Evolutionary conservation across 2,113 vertebrate genomes (phyloP).

Genomic region (Genyomyrus donnyi): DNA sequence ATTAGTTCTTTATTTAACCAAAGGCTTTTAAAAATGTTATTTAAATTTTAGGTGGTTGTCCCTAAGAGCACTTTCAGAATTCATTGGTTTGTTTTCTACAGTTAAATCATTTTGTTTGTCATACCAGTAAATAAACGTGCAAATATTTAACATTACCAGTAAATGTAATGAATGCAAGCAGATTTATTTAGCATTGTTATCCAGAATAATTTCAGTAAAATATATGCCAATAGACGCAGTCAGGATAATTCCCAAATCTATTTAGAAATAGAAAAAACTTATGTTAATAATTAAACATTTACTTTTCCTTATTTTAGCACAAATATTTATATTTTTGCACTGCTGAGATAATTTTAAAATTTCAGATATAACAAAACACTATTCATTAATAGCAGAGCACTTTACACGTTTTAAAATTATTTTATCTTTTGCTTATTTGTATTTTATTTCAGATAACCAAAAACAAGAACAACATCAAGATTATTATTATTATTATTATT

Average conservation of each 20-base stretch:
- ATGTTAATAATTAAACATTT: background rate
- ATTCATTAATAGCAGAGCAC: background rate
- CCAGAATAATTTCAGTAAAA: background rate
- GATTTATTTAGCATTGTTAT: background rate
- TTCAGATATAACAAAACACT: background rate
- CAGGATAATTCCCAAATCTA: background rate
- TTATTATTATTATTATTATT: background rate
- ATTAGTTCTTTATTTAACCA: background rate
- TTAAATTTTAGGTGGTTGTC: background rate
- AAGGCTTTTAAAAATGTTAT: background rate
- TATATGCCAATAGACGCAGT: background rate
- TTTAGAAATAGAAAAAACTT: background rate
- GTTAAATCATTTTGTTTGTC: background rate
- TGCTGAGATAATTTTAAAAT: background rate
- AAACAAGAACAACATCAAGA: background rate
- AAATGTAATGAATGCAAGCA: background rate
- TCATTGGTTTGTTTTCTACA: background rate
- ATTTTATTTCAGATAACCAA: background rate
- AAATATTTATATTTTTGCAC: background rate
- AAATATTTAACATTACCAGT: background rate
- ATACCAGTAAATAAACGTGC: background rate
- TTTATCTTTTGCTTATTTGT: background rate
- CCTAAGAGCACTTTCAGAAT: background rate
- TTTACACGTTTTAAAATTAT: background rate
- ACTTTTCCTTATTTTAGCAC: background rate